phyloP scores from a whole-genome alignment of 2,113 vertebrate species.

The Blennius ocellaris region DNA sequence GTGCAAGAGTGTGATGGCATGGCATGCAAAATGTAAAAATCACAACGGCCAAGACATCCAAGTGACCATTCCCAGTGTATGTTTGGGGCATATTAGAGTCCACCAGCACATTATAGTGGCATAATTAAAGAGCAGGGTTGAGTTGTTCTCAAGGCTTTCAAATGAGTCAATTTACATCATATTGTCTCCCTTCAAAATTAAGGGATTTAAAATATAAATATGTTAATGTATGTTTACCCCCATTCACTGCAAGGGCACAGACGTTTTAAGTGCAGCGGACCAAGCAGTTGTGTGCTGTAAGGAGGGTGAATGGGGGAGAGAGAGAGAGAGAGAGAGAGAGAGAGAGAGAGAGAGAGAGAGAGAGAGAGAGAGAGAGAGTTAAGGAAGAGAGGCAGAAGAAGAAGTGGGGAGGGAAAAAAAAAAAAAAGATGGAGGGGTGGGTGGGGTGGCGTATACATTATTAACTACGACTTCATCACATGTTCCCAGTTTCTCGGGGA shows the following conservation, averaged over 20 bases:
- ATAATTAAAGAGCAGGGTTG: conserved; percentile 68
- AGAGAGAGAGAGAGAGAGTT: conserved; percentile 37
- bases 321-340: conserved; percentile 26
- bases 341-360: conserved; percentile 21
- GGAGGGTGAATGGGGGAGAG: conserved; percentile 50
- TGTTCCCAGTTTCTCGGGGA: conserved; percentile 86
- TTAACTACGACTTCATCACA: conserved; percentile 88
- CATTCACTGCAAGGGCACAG: conserved; percentile 71
- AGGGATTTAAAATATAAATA: conserved; percentile 76
- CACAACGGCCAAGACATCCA: conserved; percentile 15
- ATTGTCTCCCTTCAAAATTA: conserved; percentile 47
- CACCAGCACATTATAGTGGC: conserved; percentile 61
- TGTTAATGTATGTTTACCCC: conserved; percentile 82
- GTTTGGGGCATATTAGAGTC: conserved; percentile 5
- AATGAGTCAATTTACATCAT: conserved; percentile 71
- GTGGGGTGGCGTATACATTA: conserved; percentile 81
- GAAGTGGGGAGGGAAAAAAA: conserved; percentile 47
- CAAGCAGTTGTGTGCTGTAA: conserved; percentile 51
- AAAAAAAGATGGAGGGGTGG: conserved; percentile 31
- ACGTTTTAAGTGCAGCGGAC: conserved; percentile 51
- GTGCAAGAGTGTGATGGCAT: neutral
- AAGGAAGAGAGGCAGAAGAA: conserved; percentile 62
- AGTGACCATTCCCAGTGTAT: conserved; percentile 37
- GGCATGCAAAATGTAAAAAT: neutral
- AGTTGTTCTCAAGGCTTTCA: conserved; percentile 70